Base-by-base conservation (phyloP, 1,140 invertebrate species). In the Dendroctonus valens region DNA sequence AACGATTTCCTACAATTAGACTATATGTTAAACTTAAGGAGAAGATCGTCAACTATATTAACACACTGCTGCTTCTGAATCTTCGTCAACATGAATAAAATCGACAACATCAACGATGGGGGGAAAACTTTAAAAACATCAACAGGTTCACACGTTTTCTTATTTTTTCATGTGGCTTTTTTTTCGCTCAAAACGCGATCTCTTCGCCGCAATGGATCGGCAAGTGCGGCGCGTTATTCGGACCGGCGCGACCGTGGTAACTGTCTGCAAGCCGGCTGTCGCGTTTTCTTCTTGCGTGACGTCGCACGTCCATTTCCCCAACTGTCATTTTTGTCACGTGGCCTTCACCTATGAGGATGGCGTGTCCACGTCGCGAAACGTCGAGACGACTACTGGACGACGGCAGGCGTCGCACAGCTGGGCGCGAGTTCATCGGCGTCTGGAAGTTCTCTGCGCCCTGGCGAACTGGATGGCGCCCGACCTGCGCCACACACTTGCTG, bases 241-340 rank as follows among this genome's bases (percentile, higher is more conserved):
- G 41, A 49, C 39, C 37, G 54, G n/a, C 63, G 54, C 54, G 44
- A 39, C 55, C 42, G 46, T 39, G 54, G 58, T 46, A 58, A 58
- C 54, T 52, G 63, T 65, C 63, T 63, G 60, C 60, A 41, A 54
- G 41, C 51, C 51, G 60, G 60, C 59, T 61, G 59, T 61, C 48
- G 48, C 60, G 60, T 63, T 54, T 63, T 44, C 50, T 63, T 63
- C 41, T 63, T 8, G 51, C 51, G 60, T 63, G 60, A 63, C 60
- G 60, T 53, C n/a, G 50, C 50, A 42, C 60, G 60, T 54, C 48
- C 60, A 63, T 53, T 8, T 63, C 51, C 50, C 50, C 61, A 26
- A 51, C 12, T 58, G 63, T 65, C 51, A 49, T 58, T n/a, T 41
- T 49, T 11, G 39, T 14, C 14, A 54, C 50, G 51, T 46, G 41